phyloP scores from a whole-genome alignment of 2,888 invertebrate species.

The Laspeyria flexula region DNA sequence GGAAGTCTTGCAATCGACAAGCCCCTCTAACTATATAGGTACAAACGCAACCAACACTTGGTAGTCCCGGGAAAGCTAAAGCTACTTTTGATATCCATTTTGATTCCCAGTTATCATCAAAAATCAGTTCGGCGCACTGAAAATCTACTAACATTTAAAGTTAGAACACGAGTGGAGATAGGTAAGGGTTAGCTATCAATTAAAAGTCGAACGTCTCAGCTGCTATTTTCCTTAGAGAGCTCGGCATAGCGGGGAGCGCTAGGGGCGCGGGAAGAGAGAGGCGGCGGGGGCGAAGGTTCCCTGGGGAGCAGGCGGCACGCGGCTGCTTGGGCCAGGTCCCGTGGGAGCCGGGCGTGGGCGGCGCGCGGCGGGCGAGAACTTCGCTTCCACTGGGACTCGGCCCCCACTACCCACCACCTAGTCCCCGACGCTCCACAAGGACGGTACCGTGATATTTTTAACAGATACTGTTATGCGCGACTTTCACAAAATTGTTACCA shows the following conservation, averaged over 20 bases:
- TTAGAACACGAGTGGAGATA: slow-evolving; percentile 15
- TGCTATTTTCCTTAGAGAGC: slow-evolving; percentile 75
- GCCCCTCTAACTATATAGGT: too few species aligned
- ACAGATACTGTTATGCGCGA: slow-evolving; percentile 58
- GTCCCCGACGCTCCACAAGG: slow-evolving; percentile 55
- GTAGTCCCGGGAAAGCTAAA: too few species aligned
- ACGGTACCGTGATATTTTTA: slow-evolving; percentile 79
- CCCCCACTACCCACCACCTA: slow-evolving; percentile 65
- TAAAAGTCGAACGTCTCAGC: slow-evolving; percentile 78
- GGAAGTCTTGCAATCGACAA: too few species aligned
- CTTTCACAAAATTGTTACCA: slow-evolving; percentile 48
- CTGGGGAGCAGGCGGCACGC: slow-evolving; percentile 78
- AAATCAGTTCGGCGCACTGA: not conserved
- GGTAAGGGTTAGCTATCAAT: slow-evolving; percentile 63
- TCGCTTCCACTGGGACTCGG: slow-evolving; percentile 74
- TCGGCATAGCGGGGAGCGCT: slow-evolving; percentile 40
- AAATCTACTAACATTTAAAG: slow-evolving; percentile 12
- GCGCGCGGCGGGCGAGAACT: slow-evolving; percentile 82
- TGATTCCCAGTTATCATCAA: not conserved
- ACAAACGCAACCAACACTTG: too few species aligned
- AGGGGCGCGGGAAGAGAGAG: slow-evolving; percentile 46
- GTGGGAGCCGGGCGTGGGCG: slow-evolving; percentile 69
- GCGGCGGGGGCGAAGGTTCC: slow-evolving; percentile 59
- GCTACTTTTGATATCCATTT: too few species aligned
- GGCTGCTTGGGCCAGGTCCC: slow-evolving; percentile 78